Evolutionary conservation across 2,888 invertebrate species (phyloP), one percentile per base, ranked within the genome.

Genomic region (Chirona hameri): DNA sequence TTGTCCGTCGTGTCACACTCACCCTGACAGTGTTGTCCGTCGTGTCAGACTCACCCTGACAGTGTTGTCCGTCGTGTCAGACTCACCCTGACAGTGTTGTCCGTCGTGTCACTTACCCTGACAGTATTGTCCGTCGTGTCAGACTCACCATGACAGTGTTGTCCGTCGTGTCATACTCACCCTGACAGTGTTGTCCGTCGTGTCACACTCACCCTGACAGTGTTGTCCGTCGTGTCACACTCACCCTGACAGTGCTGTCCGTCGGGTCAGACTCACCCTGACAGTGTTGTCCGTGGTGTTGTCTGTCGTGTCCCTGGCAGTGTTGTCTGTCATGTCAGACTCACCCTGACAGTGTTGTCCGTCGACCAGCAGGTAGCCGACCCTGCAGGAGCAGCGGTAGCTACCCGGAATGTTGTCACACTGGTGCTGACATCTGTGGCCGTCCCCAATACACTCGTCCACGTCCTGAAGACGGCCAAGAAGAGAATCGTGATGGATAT

Each of bases 311-410:
- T n/a, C n/a, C n/a, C n/a, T n/a, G n/a, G n/a, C n/a, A n/a, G n/a
- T n/a, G n/a, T n/a, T n/a, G n/a, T n/a, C n/a, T n/a, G n/a, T n/a
- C 48, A 7, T 57, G 57, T 21, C 57, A 7, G 18, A 24, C 65
- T 27, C n/a, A 65, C 65, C 76, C 10, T 76, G 76, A 39, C 76
- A 76, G 21, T 24, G 72, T 7, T 69, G 52, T 46, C 29, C 39
- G 46, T 86, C 85, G 83, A 88, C 87, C 31, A 89, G 85, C 31
- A 85, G 84, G 83, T 86, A 89, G 7, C 89, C 89, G 12, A 85
- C 85, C 81, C 86, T 86, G 84, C 90, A 90, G 24, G 88, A 87
- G 86, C 90, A 90, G 76, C 87, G 86, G 84, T 84, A 88, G 48
- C 87, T 86, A 5, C 89, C 89, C 46, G 87, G 86, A 0, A 87